Evolutionary conservation across 2,888 invertebrate genomes (phyloP), one percentile per base, ranked within the genome.

Genomic region (Spisula subtruncata): DNA sequence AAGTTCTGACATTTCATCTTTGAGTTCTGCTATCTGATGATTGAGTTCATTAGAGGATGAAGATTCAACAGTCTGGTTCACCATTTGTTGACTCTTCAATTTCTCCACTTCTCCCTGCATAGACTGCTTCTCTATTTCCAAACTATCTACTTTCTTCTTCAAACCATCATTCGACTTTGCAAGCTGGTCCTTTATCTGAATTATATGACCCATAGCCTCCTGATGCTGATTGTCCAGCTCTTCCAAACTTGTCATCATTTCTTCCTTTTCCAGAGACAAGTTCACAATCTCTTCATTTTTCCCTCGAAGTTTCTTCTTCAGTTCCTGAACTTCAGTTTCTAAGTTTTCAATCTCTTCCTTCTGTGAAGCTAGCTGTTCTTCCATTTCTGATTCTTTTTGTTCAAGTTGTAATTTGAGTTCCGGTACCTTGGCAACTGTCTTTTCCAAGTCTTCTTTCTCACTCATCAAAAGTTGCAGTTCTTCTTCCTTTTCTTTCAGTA

Each of bases 181-280:
- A 12, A 95, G 92, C 16, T 93, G 89, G 46, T 95, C 94, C 35
- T 94, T 91, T 16, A 94, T 94, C 51, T 90, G 86, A 16, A 96
- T 94, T 25, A 96, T 89, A 89, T 96, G 95, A 25, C 89, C 91
- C 92, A 95, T 93, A 0, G 98, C 98, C 94, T 97, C 97, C 94
- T 98, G 98, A 95, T 98, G 98, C 96, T 98, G 98, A 81, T 96
- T 97, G 95, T 98, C 98, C 93, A 98, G 96, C 95, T 98, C 98
- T 94, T 98, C 98, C 86, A 98, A 97, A 93, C 97, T 98, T 8
- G 96, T 96, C 29, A 97, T 97, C 32, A 98, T 97, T 91, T 97
- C 97, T 48, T 92, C 91, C 81, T 94, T 94, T 54, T 95, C 95
- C n/a, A 89, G 79, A 46, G 88, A 83, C 71, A 95, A 60, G 29